phyloP scores from a whole-genome alignment of 2,888 invertebrate species.

The Odontocolon sp. region DNA sequence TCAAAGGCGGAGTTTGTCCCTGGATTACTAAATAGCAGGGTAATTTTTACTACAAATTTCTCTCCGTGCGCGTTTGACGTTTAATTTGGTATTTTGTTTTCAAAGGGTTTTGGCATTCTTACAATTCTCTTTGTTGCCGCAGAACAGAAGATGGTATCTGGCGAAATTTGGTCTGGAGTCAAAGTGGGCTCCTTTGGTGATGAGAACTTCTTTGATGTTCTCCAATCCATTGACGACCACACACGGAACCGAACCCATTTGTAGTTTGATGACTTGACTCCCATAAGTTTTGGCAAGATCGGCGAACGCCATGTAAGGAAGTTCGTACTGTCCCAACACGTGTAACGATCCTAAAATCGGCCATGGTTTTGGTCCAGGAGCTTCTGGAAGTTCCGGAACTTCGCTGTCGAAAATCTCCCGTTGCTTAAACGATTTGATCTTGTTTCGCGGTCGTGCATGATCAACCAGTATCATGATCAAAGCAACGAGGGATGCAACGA shows the following conservation, averaged over 20 bases:
- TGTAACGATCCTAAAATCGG: constrained; percentile 84
- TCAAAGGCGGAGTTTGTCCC: too few relatives aligned
- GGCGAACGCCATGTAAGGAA: constrained; percentile 84
- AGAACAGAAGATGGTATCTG: constrained; percentile 85
- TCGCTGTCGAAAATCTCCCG: constrained; percentile 60
- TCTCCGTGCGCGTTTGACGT: too few relatives aligned
- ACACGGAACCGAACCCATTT: constrained; percentile 83
- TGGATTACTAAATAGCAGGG: too few relatives aligned
- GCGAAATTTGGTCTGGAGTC: constrained; percentile 86
- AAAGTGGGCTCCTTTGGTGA: constrained; percentile 84
- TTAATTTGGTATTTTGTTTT: too few relatives aligned
- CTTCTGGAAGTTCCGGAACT: constrained; percentile 71
- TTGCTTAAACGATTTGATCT: constrained; percentile 12
- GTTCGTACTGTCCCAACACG: constrained; percentile 83
- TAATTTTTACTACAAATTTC: too few relatives aligned
- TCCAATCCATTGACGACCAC: constrained; percentile 84
- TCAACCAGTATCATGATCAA: constrained; percentile 71
- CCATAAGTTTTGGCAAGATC: constrained; percentile 81
- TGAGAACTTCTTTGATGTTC: constrained; percentile 84
- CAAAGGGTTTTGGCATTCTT: too few relatives aligned
- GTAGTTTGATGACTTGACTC: constrained; percentile 83
- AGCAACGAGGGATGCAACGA: constrained; percentile 67
- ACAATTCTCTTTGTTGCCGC: constrained; percentile 87
- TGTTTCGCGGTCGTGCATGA: constrained; percentile 62
- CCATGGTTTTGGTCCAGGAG: constrained; percentile 83